These are phyloP conservation scores for Peromyscus polionotus DNA, from an alignment of 2,113 vertebrate species.

Conservation along the genomic window DNA sequence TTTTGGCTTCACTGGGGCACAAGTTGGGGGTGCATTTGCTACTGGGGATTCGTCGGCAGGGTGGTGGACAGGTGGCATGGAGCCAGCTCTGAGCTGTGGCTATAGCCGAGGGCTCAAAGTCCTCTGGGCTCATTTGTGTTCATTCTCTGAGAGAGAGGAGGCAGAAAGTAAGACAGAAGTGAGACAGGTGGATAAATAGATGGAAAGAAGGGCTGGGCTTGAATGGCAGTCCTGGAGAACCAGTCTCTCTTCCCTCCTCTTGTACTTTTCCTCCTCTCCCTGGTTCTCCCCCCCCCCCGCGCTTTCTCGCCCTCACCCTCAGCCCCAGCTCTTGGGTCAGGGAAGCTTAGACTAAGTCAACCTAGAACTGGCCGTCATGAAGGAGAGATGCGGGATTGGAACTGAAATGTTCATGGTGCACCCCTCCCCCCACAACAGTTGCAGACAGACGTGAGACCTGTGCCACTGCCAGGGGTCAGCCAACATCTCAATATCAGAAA, in stretches of 20 bases:
- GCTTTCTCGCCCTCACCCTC: not conserved
- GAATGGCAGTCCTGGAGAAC: too few species aligned
- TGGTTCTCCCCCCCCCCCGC: not conserved
- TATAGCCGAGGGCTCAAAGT: not conserved
- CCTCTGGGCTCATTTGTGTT: not conserved
- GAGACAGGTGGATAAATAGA: not conserved
- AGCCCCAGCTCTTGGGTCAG: not conserved
- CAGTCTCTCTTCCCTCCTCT: not conserved
- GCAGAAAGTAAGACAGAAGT: not conserved
- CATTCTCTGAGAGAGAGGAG: not conserved
- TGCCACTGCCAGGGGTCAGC: conserved; percentile 41
- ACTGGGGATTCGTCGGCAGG: not conserved
- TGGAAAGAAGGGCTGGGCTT: not conserved
- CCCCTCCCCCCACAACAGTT: not conserved
- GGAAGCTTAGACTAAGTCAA: not conserved
- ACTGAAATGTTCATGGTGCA: conserved; percentile 38
- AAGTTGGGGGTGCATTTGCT: not conserved
- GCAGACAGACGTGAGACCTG: conserved; percentile 57
- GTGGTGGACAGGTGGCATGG: rapidly evolving
- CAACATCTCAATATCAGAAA: conserved; percentile 50
- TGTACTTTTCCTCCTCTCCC: too few species aligned
- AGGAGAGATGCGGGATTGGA: conserved; percentile 54
- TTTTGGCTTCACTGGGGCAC: not conserved
- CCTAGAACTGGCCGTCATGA: not conserved
- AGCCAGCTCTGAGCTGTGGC: not conserved